Conservation (phyloP, 2,797 vertebrate species). For the Hozukius guyotensis region DNA sequence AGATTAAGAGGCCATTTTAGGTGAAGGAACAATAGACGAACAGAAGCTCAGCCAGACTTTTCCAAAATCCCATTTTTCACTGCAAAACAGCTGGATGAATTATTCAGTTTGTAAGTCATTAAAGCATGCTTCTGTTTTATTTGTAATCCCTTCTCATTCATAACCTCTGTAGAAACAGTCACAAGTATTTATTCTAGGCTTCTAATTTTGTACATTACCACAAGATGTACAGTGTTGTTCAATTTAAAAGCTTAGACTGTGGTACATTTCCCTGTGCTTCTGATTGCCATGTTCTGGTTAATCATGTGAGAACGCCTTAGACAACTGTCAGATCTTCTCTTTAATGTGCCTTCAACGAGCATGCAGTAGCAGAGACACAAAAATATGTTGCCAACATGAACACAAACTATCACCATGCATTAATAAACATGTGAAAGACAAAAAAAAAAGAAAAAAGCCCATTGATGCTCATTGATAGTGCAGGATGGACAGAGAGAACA, state of each 20-base stretch:
- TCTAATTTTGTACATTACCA: neutral
- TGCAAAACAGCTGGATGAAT: conserved; percentile 9
- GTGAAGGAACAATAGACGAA: conserved; percentile 14
- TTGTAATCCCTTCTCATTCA: neutral
- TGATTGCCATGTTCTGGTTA: neutral
- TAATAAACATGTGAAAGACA: neutral
- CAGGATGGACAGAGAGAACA: neutral
- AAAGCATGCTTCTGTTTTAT: conserved; percentile 4
- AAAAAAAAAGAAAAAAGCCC: neutral
- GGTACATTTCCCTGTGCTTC: neutral
- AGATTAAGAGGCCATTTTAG: conserved; percentile 21
- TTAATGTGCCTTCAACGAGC: neutral
- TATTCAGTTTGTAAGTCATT: conserved; percentile 7
- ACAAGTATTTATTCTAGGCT: neutral
- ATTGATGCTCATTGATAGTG: neutral
- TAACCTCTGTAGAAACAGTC: neutral
- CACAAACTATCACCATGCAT: neutral
- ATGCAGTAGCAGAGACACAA: neutral
- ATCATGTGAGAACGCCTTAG: neutral
- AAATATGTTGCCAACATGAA: neutral
- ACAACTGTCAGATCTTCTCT: neutral
- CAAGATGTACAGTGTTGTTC: neutral
- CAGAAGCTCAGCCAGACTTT: conserved; percentile 18
- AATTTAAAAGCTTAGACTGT: neutral
- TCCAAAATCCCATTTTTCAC: neutral